Evolutionary conservation across 92 coral and sea anemone genomes (phyloP).

Genomic region (Epizoanthus fatuus): DNA sequence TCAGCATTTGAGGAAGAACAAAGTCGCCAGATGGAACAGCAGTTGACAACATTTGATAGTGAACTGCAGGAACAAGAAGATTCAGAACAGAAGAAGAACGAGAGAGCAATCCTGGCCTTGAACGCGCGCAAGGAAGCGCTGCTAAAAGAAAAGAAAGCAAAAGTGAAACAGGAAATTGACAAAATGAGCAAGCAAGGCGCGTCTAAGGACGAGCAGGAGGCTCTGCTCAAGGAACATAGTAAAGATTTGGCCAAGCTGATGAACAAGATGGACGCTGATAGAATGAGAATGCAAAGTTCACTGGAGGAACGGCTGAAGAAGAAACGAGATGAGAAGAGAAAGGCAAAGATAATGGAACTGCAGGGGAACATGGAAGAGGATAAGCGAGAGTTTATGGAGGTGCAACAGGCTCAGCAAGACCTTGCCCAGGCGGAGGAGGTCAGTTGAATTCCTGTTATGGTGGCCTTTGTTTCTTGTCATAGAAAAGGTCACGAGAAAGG

Average conservation of each 20-base stretch:
- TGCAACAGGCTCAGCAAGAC: conserved; percentile 88
- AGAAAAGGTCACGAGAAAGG: too few species aligned
- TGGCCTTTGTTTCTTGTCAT: too few species aligned
- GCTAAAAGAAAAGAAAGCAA: conserved; percentile 94
- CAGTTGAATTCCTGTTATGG: not conserved
- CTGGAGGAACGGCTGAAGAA: conserved; percentile 94
- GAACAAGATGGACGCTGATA: conserved; percentile 99
- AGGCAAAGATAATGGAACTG: conserved; percentile 83
- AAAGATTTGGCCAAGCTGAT: conserved; percentile 96
- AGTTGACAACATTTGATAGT: conserved; percentile 74
- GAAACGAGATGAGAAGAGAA: conserved; percentile 89
- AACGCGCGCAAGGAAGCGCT: conserved; percentile 96
- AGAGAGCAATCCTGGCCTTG: conserved; percentile 91
- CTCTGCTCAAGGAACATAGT: conserved; percentile 96
- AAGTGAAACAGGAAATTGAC: conserved; percentile 94
- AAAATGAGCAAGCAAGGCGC: conserved; percentile 94
- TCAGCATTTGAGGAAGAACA: conserved; percentile 66
- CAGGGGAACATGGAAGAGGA: conserved; percentile 79
- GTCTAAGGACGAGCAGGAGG: conserved; percentile 92
- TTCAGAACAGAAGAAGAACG: conserved; percentile 94
- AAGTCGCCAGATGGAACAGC: conserved; percentile 60
- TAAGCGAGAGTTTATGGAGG: conserved; percentile 87
- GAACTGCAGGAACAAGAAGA: conserved; percentile 88
- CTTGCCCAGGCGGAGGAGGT: conserved; percentile 75
- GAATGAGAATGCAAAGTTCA: conserved; percentile 99